A percentile compares a stretch with the other conserved stretches of the same genome.
phyloP scores from a whole-genome alignment of 1,140 invertebrate genomes.

The Andricus grossulariae region DNA sequence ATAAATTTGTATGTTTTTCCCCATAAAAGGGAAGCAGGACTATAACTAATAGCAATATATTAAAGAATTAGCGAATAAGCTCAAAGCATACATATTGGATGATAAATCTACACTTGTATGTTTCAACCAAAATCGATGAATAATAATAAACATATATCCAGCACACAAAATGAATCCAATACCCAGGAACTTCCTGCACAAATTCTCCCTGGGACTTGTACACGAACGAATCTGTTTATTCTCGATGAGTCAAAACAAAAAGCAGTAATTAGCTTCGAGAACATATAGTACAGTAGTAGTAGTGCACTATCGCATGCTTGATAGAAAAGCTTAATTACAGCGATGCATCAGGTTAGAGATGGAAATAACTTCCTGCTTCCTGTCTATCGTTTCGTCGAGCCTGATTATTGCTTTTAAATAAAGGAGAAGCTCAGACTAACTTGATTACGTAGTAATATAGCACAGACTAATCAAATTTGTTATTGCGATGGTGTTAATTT shows the following conservation, averaged over 20 bases:
- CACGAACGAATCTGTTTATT: neutral
- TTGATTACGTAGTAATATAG: slow-evolving; percentile 55
- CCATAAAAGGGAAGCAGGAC: too few relatives aligned
- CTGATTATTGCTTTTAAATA: slow-evolving; percentile 51
- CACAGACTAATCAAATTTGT: slow-evolving; percentile 52
- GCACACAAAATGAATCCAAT: neutral
- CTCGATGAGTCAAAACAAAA: neutral
- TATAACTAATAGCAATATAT: too few relatives aligned
- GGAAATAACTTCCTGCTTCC: slow-evolving; percentile 24
- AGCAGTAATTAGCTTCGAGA: neutral
- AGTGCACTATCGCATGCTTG: neutral
- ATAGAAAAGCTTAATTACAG: slow-evolving; percentile 41
- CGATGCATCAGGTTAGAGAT: slow-evolving; percentile 30
- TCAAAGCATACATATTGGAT: too few relatives aligned
- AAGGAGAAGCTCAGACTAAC: slow-evolving; percentile 41
- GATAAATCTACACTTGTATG: too few relatives aligned
- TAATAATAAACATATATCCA: too few relatives aligned
- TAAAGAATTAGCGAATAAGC: too few relatives aligned
- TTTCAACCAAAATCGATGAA: too few relatives aligned
- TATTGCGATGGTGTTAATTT: slow-evolving; percentile 28
- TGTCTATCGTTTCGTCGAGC: slow-evolving; percentile 1
- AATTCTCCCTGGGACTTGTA: neutral
- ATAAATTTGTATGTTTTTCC: too few relatives aligned
- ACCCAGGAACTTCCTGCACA: neutral
- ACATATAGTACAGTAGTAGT: neutral